phyloP scores from a whole-genome alignment of 2,797 vertebrate genomes.

The Anguilla marmorata region DNA sequence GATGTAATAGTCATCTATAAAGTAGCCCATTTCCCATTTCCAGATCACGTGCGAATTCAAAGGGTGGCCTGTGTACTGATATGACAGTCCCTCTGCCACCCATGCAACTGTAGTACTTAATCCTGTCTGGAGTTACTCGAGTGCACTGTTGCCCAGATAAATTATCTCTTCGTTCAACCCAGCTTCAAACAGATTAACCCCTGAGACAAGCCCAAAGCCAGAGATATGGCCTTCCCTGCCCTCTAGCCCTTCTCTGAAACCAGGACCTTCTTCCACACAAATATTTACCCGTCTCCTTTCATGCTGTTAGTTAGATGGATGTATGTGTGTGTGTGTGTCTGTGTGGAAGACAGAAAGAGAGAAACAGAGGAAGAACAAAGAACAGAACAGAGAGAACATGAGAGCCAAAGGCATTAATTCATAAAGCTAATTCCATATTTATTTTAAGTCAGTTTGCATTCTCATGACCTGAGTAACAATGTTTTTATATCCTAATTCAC shows the following conservation, averaged over 20 bases:
- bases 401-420: background rate
- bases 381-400: background rate
- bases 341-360: background rate
- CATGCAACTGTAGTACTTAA: background rate
- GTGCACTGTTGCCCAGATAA: constrained; percentile 36
- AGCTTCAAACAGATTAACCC: constrained; percentile 41
- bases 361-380: background rate
- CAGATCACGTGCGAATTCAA: background rate
- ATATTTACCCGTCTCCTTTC: constrained; percentile 23
- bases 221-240: constrained; percentile 48
- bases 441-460: background rate
- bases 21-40: background rate
- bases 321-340: background rate
- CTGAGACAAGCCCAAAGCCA: constrained; percentile 59
- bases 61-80: background rate
- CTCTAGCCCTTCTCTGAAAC: constrained; percentile 40
- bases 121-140: constrained; percentile 32
- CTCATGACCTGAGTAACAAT: background rate
- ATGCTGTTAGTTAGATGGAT: background rate
- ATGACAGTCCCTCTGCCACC: constrained; percentile 3
- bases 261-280: constrained; percentile 7
- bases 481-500: background rate
- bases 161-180: constrained; percentile 29
- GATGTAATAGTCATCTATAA: background rate
- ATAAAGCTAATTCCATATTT: background rate